Evolutionary conservation across 2,113 vertebrate genomes (phyloP).

Genomic region (Notiomystis cincta): DNA sequence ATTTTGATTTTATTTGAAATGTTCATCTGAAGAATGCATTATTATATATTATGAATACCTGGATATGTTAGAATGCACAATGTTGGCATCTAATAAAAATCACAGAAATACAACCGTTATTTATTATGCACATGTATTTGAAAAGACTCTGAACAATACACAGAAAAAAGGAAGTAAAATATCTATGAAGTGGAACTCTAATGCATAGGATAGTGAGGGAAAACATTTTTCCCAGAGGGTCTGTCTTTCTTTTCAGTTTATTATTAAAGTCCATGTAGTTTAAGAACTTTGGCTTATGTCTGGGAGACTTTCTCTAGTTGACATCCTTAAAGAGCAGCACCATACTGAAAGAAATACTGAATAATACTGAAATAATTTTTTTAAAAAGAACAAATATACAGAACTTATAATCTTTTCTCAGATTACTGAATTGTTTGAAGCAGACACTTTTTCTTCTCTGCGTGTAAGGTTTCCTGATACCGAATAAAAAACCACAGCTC

Average conservation of each 20-base stretch:
- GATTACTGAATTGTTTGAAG: not conserved
- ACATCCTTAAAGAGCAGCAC: not conserved
- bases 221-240: not conserved
- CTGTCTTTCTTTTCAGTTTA: not conserved
- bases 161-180: not conserved
- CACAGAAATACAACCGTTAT: not conserved
- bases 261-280: not conserved
- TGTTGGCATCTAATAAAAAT: not conserved
- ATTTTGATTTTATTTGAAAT: not conserved
- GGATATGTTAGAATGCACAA: not conserved
- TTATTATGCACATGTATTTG: not conserved
- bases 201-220: not conserved
- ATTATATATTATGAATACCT: not conserved
- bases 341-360: not conserved
- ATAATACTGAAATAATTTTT: too few species aligned
- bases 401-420: not conserved
- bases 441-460: not conserved
- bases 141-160: not conserved
- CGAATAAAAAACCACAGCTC: not conserved
- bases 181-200: constrained; percentile 16
- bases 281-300: not conserved
- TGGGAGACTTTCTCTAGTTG: not conserved
- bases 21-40: not conserved
- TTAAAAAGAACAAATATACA: not conserved
- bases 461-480: not conserved